A percentile compares a stretch with the other conserved stretches of the same genome.
phyloP scores from a whole-genome alignment of 2,113 vertebrate species.

The Azemiops feae region DNA sequence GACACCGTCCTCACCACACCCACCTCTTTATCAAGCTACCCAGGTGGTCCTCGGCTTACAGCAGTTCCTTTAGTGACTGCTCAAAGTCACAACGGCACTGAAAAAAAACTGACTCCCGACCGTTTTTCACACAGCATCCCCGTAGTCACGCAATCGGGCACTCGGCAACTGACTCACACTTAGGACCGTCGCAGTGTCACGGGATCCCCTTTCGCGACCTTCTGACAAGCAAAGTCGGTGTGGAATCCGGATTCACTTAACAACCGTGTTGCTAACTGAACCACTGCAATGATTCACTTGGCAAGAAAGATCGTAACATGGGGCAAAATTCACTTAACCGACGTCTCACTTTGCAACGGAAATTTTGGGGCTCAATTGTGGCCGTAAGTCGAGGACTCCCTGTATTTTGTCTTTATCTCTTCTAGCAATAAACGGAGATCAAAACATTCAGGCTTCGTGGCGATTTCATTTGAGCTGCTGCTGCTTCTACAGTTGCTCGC shows the following conservation, averaged over 20 bases:
- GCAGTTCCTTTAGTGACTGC: background rate
- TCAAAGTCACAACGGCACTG: background rate
- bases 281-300: background rate
- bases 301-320: background rate
- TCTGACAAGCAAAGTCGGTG: background rate
- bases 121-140: background rate
- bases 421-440: background rate
- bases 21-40: background rate
- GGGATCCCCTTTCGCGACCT: background rate
- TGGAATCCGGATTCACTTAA: background rate
- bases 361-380: background rate
- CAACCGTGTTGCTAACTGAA: background rate
- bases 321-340: background rate
- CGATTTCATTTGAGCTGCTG: background rate
- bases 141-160: too few relatives aligned
- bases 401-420: background rate
- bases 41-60: background rate
- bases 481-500: background rate
- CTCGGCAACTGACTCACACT: background rate
- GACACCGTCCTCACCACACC: background rate
- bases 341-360: background rate
- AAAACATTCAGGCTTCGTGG: background rate
- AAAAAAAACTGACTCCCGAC: background rate
- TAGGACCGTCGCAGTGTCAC: background rate
- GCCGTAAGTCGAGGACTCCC: fast-evolving